Percentiles rank a stretch among this genome's conserved stretches.
Evolutionary conservation across 2,113 vertebrate species (phyloP).

Genomic region (Protomyctophum bolini): DNA sequence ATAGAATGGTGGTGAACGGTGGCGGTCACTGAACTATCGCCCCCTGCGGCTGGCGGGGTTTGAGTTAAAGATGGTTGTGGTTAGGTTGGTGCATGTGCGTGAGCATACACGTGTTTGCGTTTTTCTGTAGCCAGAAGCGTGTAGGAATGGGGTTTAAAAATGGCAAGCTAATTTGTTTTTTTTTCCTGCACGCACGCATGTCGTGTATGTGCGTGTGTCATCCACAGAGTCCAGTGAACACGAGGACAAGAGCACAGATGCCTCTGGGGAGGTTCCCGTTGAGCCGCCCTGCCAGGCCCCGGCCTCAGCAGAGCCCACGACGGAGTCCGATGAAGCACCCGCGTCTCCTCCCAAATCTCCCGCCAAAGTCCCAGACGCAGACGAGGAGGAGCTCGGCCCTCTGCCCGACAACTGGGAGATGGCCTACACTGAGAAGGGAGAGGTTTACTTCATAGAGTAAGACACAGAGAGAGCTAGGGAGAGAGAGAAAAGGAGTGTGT

Average conservation of each 20-base stretch:
- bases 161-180: too few relatives aligned
- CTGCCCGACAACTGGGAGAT: conserved; percentile 99
- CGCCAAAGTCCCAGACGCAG: conserved; percentile 85
- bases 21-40: too few relatives aligned
- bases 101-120: too few relatives aligned
- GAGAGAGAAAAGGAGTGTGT: background rate
- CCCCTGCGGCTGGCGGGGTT: too few relatives aligned
- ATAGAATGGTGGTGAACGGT: too few relatives aligned
- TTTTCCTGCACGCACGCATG: too few relatives aligned
- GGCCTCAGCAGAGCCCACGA: conserved; percentile 84
- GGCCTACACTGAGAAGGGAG: conserved; percentile 98
- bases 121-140: background rate
- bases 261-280: conserved; percentile 87
- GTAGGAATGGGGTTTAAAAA: conserved; percentile 11
- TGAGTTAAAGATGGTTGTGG: too few relatives aligned
- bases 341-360: conserved; percentile 83
- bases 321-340: conserved; percentile 85
- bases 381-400: conserved; percentile 89
- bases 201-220: background rate
- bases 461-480: conserved; percentile 49
- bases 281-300: conserved; percentile 83
- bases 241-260: conserved; percentile 94
- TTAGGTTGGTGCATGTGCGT: too few relatives aligned
- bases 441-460: conserved; percentile 99
- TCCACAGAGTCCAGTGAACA: conserved; percentile 95